Percentiles rank a stretch among this genome's conserved stretches.
Evolutionary conservation across 2,113 vertebrate species (phyloP).

Genomic region (Corapipo altera): DNA sequence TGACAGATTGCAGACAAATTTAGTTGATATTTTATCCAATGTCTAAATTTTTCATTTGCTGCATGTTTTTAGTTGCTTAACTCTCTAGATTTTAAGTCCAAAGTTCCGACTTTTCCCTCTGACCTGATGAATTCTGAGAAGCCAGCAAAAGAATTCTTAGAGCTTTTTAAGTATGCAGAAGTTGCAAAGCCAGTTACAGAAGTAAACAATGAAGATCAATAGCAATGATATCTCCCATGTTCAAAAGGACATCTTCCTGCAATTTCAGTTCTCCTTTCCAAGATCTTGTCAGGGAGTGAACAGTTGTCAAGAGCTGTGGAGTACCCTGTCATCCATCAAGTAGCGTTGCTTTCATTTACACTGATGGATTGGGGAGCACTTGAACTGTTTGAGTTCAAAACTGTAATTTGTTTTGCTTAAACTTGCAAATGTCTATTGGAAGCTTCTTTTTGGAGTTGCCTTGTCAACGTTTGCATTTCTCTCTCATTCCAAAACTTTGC

Average conservation of each 20-base stretch:
- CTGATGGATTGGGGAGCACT: neutral
- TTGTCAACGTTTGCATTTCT: neutral
- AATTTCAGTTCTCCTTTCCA: neutral
- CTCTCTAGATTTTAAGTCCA: neutral
- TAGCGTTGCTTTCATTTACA: neutral
- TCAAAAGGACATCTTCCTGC: neutral
- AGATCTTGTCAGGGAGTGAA: neutral
- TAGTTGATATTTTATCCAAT: neutral
- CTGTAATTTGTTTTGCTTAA: neutral
- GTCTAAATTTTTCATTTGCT: neutral
- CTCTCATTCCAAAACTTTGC: neutral
- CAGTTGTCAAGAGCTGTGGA: neutral
- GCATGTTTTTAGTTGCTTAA: neutral
- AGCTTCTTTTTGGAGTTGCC: neutral
- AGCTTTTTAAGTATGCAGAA: neutral
- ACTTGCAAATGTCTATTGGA: neutral
- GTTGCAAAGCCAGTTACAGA: neutral
- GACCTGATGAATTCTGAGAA: neutral
- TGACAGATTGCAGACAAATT: neutral
- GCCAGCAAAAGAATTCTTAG: neutral
- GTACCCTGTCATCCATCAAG: neutral
- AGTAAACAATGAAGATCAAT: neutral
- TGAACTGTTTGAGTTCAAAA: neutral
- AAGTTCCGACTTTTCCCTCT: neutral
- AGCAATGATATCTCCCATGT: neutral